Base-by-base conservation (phyloP, 2,888 invertebrate species). In the Caenorhabditis uteleia region DNA sequence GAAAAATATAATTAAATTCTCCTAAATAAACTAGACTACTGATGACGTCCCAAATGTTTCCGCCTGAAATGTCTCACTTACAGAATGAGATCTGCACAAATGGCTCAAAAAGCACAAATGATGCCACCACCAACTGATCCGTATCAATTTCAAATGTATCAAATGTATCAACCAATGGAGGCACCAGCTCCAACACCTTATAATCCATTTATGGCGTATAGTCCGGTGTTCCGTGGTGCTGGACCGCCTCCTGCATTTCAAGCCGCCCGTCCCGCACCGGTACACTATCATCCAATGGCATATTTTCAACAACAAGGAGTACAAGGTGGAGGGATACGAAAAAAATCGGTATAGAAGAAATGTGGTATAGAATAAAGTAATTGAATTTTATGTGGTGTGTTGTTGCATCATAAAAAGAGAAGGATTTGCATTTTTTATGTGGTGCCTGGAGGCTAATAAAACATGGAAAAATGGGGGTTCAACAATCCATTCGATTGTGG, bases 401-500 rank as follows among this genome's bases (percentile, higher is more conserved):
- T n/a, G n/a, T n/a, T n/a, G n/a, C n/a, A n/a, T n/a, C n/a, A 31
- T 16, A 31, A 51, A 26, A 33, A 23, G 45, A 1, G 49, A 12
- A 29, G 34, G 44, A 36, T 51, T 44, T 43, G 29, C 27, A 43
- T 14, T 18, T 18, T 25, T n/a, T 26, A 29, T 7, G 3, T 31
- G 54, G 39, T 45, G 38, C 18, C 25, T 6, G 18, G 12, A 23
- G 6, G 36, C 39, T 31, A 29, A 36, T 6, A n/a, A n/a, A n/a
- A n/a, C n/a, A n/a, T n/a, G n/a, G n/a, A n/a, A 36, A 38, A 7
- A 2, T 3, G 16, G 21, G 42, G 16, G 34, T 43, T 56, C 48
- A 59, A 39, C 70, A 70, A 50, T 65, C 61, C 34, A 56, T 47
- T 42, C 70, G 56, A 26, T 70, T 70, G 45, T 70, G 70, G 56